Evolutionary conservation across 1,140 invertebrate species (phyloP), one percentile per base, ranked within the genome.

Genomic region (Schlechtendalia chinensis): DNA sequence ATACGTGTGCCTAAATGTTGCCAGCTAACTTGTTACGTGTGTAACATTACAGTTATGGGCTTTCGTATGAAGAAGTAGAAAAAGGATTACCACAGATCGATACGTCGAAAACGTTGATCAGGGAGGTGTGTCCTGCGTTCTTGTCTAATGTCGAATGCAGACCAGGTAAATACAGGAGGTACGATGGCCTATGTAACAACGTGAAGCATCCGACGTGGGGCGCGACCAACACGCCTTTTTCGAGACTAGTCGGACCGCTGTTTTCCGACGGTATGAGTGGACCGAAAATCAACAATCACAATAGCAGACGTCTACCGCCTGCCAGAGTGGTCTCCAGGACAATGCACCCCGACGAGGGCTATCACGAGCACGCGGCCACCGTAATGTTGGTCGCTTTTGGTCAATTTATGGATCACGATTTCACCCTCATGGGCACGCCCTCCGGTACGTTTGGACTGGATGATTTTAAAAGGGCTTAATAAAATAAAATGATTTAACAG

Each of bases 151-250:
- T 96, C 1, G 92, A 96, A 85, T 96, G 95, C 84, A 89, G 91
- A 45, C 89, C 94, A 6, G 94, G 94, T 27, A 96, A 96, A 84
- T 98, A 96, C 85, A 88, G 97, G 71, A 92, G 93, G 50, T 91
- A 92, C 19, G 93, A 92, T 58, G 97, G 96, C 0, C 92, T 94
- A 84, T 99, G 97, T 86, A 99, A 99, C 86, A 99, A 99, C 86
- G 91, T 97, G 0, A 88, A 94, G 59, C 92, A 97, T 85, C 91
- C 95, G 8, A 90, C 91, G 14, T 97, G 95, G 94, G 97, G 97
- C 8, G 90, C 92, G 71, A 89, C 94, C 53, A 93, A 94, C 45
- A 93, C 92, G 61, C 89, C 94, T 10, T 96, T 97, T 85, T 86
- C 83, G 5, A 84, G 96, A 81, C 87, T 95, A n/a, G 83, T 97